phyloP scores from a whole-genome alignment of 2,888 invertebrate genomes.

The Cantharis nigra region DNA sequence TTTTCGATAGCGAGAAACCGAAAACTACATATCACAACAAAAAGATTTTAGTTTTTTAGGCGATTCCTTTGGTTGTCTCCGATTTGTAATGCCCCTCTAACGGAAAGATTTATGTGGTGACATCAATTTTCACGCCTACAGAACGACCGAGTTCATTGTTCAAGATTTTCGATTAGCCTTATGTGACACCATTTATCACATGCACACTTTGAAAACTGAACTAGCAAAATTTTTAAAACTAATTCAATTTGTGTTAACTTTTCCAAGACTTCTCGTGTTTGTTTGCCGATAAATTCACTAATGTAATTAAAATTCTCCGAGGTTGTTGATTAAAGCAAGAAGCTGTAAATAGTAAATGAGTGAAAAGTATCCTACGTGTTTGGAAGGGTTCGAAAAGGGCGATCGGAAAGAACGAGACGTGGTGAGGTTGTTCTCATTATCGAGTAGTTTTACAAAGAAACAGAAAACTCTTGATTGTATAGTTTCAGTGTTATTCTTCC shows the following conservation, averaged over 20 bases:
- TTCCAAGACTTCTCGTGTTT: neutral
- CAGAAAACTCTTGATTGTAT: conserved; percentile 38
- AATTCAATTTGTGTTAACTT: neutral
- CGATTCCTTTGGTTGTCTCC: neutral
- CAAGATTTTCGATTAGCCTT: neutral
- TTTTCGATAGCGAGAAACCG: neutral
- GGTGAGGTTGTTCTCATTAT: conserved; percentile 2
- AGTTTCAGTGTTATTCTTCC: neutral
- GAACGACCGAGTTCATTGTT: neutral
- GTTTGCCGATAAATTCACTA: neutral
- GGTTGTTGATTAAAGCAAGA: neutral
- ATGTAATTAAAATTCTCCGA: neutral
- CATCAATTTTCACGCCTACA: neutral
- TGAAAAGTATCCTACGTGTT: neutral
- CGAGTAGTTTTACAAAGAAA: conserved; percentile 35
- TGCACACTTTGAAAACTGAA: neutral
- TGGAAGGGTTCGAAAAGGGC: neutral
- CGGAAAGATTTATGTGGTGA: neutral
- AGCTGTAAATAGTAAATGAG: neutral
- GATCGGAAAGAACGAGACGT: neutral
- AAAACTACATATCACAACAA: neutral
- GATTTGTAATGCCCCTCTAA: neutral
- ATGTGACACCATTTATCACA: neutral
- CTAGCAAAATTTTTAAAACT: neutral
- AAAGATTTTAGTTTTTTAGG: neutral